Percentiles rank a stretch among this genome's conserved stretches.
Conservation (phyloP, 2,888 invertebrate species). For the Augiades crinisus region DNA sequence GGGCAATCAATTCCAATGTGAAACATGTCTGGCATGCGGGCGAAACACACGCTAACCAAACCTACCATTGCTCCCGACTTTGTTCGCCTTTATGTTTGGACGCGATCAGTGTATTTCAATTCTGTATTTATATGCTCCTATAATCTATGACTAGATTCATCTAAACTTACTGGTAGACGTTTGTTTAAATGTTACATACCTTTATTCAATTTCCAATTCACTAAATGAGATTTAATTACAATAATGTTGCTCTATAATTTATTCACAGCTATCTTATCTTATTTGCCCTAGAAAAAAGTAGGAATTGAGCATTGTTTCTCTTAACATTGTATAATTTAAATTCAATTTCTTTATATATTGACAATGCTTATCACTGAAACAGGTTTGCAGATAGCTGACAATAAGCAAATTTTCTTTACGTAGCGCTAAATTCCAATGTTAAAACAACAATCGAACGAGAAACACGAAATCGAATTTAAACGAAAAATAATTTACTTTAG, state of each 20-base stretch:
- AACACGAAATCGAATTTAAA: conserved; percentile 8
- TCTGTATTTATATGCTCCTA: no score
- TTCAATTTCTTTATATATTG: background rate
- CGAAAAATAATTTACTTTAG: background rate
- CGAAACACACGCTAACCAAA: background rate
- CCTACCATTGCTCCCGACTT: no score
- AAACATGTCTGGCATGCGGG: background rate
- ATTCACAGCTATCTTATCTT: background rate
- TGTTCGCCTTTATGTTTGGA: no score
- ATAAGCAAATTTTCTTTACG: background rate
- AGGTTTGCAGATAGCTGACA: background rate
- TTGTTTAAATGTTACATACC: no score
- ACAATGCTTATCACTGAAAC: background rate
- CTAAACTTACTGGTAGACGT: no score
- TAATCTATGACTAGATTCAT: no score
- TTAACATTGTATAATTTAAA: background rate
- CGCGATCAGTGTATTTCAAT: no score
- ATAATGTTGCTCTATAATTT: no score
- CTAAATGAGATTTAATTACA: no score
- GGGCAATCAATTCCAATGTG: background rate
- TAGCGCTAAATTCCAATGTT: background rate
- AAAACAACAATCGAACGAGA: background rate
- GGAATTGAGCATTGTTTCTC: background rate
- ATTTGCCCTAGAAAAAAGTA: background rate
- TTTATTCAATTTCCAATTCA: no score